A percentile compares a stretch with the other conserved stretches of the same genome.
Evolutionary conservation across 2,113 vertebrate species (phyloP).

Genomic region (Dipodomys spectabilis): DNA sequence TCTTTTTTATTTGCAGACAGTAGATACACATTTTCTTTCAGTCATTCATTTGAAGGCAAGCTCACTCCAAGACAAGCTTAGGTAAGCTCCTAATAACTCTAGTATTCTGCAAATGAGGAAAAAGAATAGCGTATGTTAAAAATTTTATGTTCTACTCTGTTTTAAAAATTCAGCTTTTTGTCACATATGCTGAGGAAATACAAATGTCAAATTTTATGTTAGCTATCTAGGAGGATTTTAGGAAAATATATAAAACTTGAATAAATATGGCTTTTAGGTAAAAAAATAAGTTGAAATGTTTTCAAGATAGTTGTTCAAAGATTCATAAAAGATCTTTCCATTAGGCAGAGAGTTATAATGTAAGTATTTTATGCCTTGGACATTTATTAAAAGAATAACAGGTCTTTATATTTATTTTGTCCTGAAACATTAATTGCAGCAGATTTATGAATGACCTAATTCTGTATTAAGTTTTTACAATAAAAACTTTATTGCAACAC

Average conservation of each 20-base stretch:
- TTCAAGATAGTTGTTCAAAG: background rate
- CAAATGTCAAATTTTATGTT: conserved; percentile 19
- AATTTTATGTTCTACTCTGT: background rate
- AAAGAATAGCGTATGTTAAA: background rate
- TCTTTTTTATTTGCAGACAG: background rate
- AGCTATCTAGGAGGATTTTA: conserved; percentile 16
- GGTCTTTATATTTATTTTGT: conserved; percentile 62
- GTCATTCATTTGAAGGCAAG: background rate
- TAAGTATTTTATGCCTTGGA: background rate
- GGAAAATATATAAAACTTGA: background rate
- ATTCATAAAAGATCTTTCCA: conserved; percentile 8
- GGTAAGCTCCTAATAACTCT: background rate
- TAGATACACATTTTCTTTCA: background rate
- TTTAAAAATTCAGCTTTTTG: conserved; percentile 24
- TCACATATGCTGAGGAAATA: background rate
- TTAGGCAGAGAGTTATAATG: background rate
- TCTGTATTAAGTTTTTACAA: conserved; percentile 64
- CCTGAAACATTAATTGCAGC: conserved; percentile 64
- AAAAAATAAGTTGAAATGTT: conserved; percentile 44
- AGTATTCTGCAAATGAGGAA: background rate
- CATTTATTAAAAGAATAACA: conserved; percentile 53
- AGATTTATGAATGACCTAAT: conserved; percentile 74
- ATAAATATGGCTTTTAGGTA: background rate
- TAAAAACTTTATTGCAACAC: conserved; percentile 72
- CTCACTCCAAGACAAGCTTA: background rate